Evolutionary conservation across 2,797 vertebrate genomes (phyloP), one percentile per base, ranked within the genome.

Genomic region (Sciaenops ocellatus): DNA sequence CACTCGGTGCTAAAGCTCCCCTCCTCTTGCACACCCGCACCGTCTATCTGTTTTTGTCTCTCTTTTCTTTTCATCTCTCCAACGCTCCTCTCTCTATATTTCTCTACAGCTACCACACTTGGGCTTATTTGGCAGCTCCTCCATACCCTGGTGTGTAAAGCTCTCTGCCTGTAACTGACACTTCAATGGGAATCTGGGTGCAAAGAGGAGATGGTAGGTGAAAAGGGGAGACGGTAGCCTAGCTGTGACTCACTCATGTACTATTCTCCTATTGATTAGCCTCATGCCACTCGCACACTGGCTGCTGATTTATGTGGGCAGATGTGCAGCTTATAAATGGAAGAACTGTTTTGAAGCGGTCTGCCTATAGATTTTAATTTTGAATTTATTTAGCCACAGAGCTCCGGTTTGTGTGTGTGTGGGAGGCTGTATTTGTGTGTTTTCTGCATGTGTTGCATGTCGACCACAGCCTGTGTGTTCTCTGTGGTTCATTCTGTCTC

Each of bases 91-190:
- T 71, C 6, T 5, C 65, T 69, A 15, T 20, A 68, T 82, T 78
- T 72, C 71, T 50, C 24, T 41, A 54, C 48, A 77, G 77, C 48
- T 61, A 47, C 78, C 68, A 46, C 64, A 60, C 44, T 17, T 7
- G 28, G 74, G 70, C 55, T 80, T 80, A 41, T 79, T 73, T 83
- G 82, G 84, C 88, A 87, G 75, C 75, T 66, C 48, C 57, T 87
- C 73, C 56, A 38, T 15, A 59, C 64, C 60, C 60, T 56, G 71
- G 54, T n/a, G 63, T 73, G 67, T 75, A 69, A 68, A 78, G 83
- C 67, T 51, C 30, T 75, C 52, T 47, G 60, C 61, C 65, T 75
- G 46, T 64, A 82, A 73, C 38, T 71, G 80, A 89, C 84, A 81
- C 86, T 75, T 87, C 75, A 86, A 30, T 83, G 54, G 69, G 74